Evolutionary conservation across 2,888 invertebrate genomes (phyloP).

Genomic region (Dicroscelio sp.): DNA sequence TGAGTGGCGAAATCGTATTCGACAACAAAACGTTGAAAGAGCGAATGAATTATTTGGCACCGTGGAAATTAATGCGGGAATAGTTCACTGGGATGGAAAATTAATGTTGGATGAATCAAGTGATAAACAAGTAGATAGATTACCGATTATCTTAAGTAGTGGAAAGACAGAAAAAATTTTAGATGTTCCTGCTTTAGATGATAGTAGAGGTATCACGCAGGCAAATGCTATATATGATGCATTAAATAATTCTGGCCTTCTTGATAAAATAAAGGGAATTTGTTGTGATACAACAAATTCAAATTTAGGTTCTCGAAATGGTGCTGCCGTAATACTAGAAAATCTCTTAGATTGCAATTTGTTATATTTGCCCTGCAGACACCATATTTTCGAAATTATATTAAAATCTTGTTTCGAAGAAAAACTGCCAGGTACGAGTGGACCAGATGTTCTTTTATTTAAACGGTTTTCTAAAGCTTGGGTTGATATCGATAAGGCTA

Average conservation of each 20-base stretch:
- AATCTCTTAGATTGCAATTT: slow-evolving; percentile 12
- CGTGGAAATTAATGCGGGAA: slow-evolving; percentile 43
- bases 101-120: slow-evolving; percentile 35
- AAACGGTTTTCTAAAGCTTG: not conserved
- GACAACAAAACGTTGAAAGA: slow-evolving; percentile 23
- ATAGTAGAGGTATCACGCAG: slow-evolving; percentile 63
- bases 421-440: slow-evolving; percentile 14
- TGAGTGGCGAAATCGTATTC: slow-evolving; percentile 43
- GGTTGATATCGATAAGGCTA: not conserved
- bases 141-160: slow-evolving; percentile 51
- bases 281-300: no score
- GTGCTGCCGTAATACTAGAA: slow-evolving; percentile 32
- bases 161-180: slow-evolving; percentile 52
- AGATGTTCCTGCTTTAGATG: slow-evolving; percentile 64
- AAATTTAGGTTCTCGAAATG: slow-evolving; percentile 40
- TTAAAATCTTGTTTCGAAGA: slow-evolving; percentile 19
- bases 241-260: not conserved
- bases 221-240: slow-evolving; percentile 44
- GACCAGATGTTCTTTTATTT: slow-evolving; percentile 30
- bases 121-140: slow-evolving; percentile 60
- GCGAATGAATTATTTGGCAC: slow-evolving; percentile 41
- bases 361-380: no score
- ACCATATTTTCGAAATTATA: slow-evolving; percentile 11
- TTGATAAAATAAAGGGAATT: slow-evolving; percentile 14
- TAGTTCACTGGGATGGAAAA: slow-evolving; percentile 75